Conservation (phyloP, 2,888 invertebrate species). For the Capitulum mitella region DNA sequence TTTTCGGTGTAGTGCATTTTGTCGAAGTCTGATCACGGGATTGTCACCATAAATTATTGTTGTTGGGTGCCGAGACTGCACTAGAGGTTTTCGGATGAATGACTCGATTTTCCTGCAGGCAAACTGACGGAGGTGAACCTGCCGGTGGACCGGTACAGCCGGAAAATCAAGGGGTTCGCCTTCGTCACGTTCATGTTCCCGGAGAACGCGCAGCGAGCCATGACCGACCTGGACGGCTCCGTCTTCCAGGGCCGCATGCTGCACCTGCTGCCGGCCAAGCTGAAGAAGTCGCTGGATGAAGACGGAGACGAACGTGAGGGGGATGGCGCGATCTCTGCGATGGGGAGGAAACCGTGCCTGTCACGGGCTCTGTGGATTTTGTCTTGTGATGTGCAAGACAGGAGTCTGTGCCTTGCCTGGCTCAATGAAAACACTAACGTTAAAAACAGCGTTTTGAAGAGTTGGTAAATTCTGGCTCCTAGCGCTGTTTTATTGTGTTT, state of each 20-base stretch:
- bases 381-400: too few species aligned
- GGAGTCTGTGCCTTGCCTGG: too few species aligned
- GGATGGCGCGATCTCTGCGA: too few species aligned
- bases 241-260: conserved; percentile 85
- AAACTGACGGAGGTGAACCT: conserved; percentile 77
- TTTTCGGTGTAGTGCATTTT: conserved; percentile 31
- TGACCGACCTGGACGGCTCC: conserved; percentile 78
- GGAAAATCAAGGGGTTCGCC: conserved; percentile 86
- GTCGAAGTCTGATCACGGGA: conserved; percentile 1
- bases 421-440: too few species aligned
- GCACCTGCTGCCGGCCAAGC: conserved; percentile 81
- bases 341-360: too few species aligned
- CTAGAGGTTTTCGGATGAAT: too few species aligned
- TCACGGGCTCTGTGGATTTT: too few species aligned
- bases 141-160: conserved; percentile 73
- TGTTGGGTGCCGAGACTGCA: too few species aligned
- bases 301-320: conserved; percentile 31
- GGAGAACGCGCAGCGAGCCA: conserved; percentile 88
- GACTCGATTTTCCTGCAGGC: conserved; percentile 59
- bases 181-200: conserved; percentile 87
- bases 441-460: too few species aligned
- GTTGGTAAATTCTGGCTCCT: too few species aligned
- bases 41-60: too few species aligned
- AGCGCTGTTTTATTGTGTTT: too few species aligned
- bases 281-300: conserved; percentile 46